Evolutionary conservation across 23 tunicate genomes (phyloP).

Genomic region (Clavelina lepadiformis): DNA sequence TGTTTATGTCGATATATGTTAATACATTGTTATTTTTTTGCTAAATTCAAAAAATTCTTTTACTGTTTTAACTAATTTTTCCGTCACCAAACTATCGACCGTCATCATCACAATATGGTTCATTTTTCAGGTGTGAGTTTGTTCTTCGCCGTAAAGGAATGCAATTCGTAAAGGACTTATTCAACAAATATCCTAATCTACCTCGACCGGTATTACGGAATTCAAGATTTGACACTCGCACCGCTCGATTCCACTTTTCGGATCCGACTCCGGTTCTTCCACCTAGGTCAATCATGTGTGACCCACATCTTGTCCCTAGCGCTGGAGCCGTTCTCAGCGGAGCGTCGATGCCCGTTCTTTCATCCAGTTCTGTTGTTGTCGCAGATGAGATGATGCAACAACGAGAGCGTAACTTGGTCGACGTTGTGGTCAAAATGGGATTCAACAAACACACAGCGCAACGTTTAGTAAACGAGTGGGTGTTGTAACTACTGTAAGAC

Average conservation of each 20-base stretch:
- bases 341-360: neutral
- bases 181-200: constrained; percentile 7
- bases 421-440: neutral
- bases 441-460: neutral
- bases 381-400: neutral
- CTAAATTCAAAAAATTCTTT: too few relatives aligned
- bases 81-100: neutral
- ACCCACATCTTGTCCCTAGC: too few relatives aligned
- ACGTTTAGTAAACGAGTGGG: neutral
- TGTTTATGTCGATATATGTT: too few relatives aligned
- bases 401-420: neutral
- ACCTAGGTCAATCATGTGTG: neutral
- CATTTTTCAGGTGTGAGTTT: constrained; percentile 12
- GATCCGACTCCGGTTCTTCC: neutral
- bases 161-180: constrained; percentile 5
- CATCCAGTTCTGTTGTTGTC: neutral
- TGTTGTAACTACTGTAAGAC: neutral
- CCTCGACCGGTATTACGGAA: constrained; percentile 5
- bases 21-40: too few relatives aligned
- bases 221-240: constrained; percentile 4
- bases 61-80: too few relatives aligned
- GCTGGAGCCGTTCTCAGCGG: neutral
- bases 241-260: neutral
- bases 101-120: neutral
- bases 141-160: constrained; percentile 14